Conservation (phyloP, 2,888 invertebrate genomes). For the Alsophila aescularia region DNA sequence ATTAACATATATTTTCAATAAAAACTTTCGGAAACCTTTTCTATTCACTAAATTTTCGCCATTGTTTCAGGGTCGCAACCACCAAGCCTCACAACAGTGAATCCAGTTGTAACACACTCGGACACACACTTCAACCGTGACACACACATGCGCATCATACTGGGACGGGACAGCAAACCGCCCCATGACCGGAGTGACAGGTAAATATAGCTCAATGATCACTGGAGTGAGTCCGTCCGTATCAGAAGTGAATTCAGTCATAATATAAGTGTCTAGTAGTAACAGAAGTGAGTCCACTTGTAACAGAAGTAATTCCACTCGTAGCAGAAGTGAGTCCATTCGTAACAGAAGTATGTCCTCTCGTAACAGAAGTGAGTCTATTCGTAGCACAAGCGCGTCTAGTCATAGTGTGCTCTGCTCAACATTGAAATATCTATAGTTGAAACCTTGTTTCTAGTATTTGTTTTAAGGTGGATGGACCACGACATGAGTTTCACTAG, state of each 20-base stretch:
- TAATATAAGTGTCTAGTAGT: background rate
- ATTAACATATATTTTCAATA: too few species aligned
- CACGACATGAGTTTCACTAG: too few species aligned
- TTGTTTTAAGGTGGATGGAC: too few species aligned
- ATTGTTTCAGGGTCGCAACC: conserved; percentile 63
- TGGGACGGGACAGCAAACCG: conserved; percentile 84
- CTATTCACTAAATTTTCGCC: background rate
- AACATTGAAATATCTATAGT: too few species aligned
- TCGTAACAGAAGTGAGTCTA: too few species aligned
- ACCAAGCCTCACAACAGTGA: conserved; percentile 59
- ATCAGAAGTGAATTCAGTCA: background rate
- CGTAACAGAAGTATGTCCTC: background rate
- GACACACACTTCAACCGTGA: conserved; percentile 95
- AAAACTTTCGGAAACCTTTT: too few species aligned
- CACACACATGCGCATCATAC: conserved; percentile 95
- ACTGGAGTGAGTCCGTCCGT: background rate
- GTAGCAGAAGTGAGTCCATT: background rate
- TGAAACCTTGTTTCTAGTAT: too few species aligned
- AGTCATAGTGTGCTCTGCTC: too few species aligned
- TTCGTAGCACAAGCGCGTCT: too few species aligned
- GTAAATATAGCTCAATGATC: conserved; percentile 40
- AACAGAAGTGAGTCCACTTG: background rate
- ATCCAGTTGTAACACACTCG: conserved; percentile 86
- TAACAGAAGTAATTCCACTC: background rate
- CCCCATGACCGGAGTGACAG: conserved; percentile 61